Evolutionary conservation across 2,797 vertebrate species (phyloP).

Genomic region (Rhinella marina): DNA sequence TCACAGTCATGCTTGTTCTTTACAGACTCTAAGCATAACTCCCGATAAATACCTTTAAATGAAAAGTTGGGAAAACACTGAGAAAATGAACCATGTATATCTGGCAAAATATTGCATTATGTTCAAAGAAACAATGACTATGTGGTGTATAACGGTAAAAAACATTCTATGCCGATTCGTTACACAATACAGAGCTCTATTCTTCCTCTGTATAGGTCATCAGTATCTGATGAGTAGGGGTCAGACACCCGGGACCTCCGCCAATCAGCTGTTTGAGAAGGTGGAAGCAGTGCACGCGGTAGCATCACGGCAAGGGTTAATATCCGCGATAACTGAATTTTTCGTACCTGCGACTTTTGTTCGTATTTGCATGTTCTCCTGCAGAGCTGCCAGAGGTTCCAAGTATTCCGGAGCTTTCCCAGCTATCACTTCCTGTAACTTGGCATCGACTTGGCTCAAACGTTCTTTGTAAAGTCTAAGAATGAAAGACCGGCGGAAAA

Average conservation of each 20-base stretch:
- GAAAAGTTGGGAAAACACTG: neutral
- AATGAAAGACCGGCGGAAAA: neutral
- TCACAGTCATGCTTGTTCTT: constrained; percentile 99
- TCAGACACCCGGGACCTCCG: no score
- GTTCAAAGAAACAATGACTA: no score
- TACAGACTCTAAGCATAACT: constrained; percentile 94
- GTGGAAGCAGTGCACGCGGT: no score
- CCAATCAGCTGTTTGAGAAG: no score
- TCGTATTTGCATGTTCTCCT: constrained; percentile 99
- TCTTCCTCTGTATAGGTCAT: no score
- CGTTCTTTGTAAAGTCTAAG: constrained; percentile 95
- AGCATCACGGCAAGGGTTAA: no score
- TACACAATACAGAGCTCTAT: no score
- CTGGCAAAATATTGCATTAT: neutral
- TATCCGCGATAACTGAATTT: no score
- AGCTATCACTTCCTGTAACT: constrained; percentile 96
- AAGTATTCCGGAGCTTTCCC: constrained; percentile 97
- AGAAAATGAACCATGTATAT: neutral
- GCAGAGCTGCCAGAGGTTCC: constrained; percentile 94
- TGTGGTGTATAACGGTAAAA: no score
- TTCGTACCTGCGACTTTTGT: constrained; percentile 95
- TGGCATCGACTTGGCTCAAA: constrained; percentile 96
- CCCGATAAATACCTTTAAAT: constrained; percentile 82
- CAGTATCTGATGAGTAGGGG: no score
- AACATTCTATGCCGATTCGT: no score